These are phyloP conservation scores for Cactoblastis cactorum DNA, from an alignment of 2,888 invertebrate genomes.

Conservation along the genomic window DNA sequence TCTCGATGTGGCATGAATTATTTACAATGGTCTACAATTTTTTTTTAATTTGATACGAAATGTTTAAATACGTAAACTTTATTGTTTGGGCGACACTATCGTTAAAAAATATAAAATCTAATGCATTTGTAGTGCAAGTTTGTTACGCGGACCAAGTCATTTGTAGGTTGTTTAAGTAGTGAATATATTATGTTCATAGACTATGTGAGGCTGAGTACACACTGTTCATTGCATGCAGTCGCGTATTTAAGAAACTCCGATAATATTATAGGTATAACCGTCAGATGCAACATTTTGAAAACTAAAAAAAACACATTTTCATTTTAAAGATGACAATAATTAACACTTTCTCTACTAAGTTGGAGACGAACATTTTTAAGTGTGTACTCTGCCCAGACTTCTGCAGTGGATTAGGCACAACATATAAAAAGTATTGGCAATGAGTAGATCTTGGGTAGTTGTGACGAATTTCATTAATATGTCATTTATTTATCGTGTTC, in stretches of 20 bases:
- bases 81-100: slow-evolving; percentile 6
- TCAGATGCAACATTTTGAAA: too few relatives aligned
- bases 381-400: background rate
- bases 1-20: too few relatives aligned
- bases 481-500: too few relatives aligned
- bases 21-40: too few relatives aligned
- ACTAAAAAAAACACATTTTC: too few relatives aligned
- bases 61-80: background rate
- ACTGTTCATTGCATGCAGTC: background rate
- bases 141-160: slow-evolving; percentile 21
- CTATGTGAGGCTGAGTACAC: slow-evolving; percentile 6
- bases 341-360: too few relatives aligned
- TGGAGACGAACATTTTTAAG: too few relatives aligned
- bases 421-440: background rate
- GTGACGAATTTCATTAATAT: too few relatives aligned
- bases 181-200: slow-evolving; percentile 11
- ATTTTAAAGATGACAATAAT: too few relatives aligned
- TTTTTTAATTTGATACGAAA: too few relatives aligned
- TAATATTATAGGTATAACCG: too few relatives aligned
- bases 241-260: background rate
- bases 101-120: background rate
- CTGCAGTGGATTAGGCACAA: background rate
- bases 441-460: too few relatives aligned
- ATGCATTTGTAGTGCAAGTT: slow-evolving; percentile 16
- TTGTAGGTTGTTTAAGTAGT: slow-evolving; percentile 15